Conservation (phyloP, 2,888 invertebrate genomes). For the Loripinus fragilis region DNA sequence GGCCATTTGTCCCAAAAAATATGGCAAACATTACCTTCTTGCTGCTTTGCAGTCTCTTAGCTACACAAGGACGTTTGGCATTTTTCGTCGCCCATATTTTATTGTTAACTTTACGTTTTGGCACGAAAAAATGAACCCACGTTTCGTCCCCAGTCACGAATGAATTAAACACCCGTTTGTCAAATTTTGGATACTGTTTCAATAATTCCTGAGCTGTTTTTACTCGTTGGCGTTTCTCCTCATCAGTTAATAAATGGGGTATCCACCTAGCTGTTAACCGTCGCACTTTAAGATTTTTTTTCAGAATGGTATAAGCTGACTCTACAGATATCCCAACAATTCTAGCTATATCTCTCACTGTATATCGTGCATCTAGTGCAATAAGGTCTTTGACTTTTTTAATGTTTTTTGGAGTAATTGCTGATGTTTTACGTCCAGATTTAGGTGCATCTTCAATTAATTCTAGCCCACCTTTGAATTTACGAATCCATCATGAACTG, state of each 20-base stretch:
- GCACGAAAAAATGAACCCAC: not conserved
- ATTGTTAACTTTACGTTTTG: too few relatives aligned
- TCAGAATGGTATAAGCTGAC: too few relatives aligned
- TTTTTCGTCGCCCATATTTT: not conserved
- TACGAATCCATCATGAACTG: not conserved
- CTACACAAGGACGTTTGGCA: constrained; percentile 2
- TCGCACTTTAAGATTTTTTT: too few relatives aligned
- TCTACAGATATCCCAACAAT: too few relatives aligned
- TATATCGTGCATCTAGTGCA: too few relatives aligned
- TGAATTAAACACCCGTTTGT: constrained; percentile 12
- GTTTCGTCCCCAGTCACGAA: constrained; percentile 18
- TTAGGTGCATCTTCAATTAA: not conserved
- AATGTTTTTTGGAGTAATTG: not conserved
- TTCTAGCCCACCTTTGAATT: not conserved
- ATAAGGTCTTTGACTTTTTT: too few relatives aligned
- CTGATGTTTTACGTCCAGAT: not conserved
- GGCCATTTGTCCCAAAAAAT: not conserved
- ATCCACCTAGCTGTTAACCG: too few relatives aligned
- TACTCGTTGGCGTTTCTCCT: too few relatives aligned
- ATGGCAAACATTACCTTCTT: not conserved
- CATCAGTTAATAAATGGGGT: too few relatives aligned
- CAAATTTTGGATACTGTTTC: too few relatives aligned
- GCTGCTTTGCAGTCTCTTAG: constrained; percentile 1
- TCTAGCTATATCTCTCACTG: too few relatives aligned
- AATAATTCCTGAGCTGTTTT: too few relatives aligned